A percentile compares a stretch with the other conserved stretches of the same genome.
Conservation (phyloP, 2,113 vertebrate genomes). For the Limnothrissa miodon region DNA sequence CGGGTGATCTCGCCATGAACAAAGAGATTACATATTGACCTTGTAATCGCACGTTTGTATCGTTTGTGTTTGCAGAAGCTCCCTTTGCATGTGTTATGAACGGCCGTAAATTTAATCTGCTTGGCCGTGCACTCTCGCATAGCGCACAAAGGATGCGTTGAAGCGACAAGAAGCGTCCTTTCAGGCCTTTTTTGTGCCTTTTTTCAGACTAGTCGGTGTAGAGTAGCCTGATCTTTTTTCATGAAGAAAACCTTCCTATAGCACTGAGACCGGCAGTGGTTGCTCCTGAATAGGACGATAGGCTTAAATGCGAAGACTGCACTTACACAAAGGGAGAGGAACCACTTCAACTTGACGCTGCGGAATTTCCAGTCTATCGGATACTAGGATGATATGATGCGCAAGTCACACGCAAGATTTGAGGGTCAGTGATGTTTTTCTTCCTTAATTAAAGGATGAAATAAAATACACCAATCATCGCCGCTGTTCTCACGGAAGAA, state of each 20-base stretch:
- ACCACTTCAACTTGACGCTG: conserved; percentile 20
- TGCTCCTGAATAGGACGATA: conserved; percentile 4
- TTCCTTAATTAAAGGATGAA: conserved; percentile 19
- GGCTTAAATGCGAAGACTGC: background rate
- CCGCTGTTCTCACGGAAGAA: background rate
- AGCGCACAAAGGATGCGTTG: conserved; percentile 83
- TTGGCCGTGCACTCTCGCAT: conserved; percentile 9
- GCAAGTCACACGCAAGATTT: conserved; percentile 17
- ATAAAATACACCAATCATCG: background rate
- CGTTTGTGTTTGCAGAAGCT: conserved; percentile 16
- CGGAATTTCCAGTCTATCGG: conserved; percentile 12
- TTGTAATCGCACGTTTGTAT: conserved; percentile 18
- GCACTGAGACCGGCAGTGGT: background rate
- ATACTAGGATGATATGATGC: conserved; percentile 14
- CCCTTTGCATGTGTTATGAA: conserved; percentile 1
- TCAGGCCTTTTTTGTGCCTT: conserved; percentile 53
- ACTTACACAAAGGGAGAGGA: background rate
- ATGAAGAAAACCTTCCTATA: conserved; percentile 8
- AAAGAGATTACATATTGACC: conserved; percentile 21
- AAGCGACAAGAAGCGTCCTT: conserved; percentile 68
- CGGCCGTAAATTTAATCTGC: conserved; percentile 11
- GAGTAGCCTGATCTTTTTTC: conserved; percentile 10
- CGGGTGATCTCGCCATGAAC: conserved; percentile 16
- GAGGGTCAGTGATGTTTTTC: conserved; percentile 20
- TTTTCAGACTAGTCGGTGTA: conserved; percentile 18